phyloP scores from a whole-genome alignment of 2,888 invertebrate genomes.

The Caenorhabditis zanzibari region DNA sequence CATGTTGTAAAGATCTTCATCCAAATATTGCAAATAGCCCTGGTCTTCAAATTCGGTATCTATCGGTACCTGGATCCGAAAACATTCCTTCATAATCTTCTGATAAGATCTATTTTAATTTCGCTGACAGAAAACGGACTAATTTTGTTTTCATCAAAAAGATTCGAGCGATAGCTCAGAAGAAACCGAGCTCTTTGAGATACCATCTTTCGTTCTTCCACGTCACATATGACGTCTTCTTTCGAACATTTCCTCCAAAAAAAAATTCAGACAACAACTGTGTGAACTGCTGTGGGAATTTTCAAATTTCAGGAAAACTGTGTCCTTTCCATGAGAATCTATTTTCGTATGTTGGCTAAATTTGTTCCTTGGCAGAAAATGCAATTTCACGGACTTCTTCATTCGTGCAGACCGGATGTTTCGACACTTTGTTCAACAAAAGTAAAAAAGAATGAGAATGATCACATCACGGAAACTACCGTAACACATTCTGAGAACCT shows the following conservation, averaged over 20 bases:
- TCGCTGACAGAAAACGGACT: background rate
- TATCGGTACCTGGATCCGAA: background rate
- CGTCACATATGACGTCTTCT: constrained; percentile 7
- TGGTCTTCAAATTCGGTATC: background rate
- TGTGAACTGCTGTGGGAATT: background rate
- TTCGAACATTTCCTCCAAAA: background rate
- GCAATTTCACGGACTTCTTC: too few relatives aligned
- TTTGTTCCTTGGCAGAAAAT: background rate
- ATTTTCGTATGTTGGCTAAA: background rate
- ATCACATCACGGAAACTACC: constrained; percentile 10
- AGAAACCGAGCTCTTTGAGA: constrained; percentile 2
- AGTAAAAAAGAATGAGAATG: background rate
- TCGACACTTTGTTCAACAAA: background rate
- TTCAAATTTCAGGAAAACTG: background rate
- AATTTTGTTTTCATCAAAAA: background rate
- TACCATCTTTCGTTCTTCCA: constrained; percentile 2
- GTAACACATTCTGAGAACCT: background rate
- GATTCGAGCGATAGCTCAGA: background rate
- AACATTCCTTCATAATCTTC: background rate
- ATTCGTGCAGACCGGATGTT: background rate
- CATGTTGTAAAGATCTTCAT: background rate
- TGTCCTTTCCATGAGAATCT: constrained; percentile 1
- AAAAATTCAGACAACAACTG: background rate
- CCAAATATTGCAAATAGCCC: background rate
- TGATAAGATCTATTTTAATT: constrained; percentile 1